Evolutionary conservation across 2,797 vertebrate genomes (phyloP), one percentile per base, ranked within the genome.

Genomic region (Diglossa cyanea): DNA sequence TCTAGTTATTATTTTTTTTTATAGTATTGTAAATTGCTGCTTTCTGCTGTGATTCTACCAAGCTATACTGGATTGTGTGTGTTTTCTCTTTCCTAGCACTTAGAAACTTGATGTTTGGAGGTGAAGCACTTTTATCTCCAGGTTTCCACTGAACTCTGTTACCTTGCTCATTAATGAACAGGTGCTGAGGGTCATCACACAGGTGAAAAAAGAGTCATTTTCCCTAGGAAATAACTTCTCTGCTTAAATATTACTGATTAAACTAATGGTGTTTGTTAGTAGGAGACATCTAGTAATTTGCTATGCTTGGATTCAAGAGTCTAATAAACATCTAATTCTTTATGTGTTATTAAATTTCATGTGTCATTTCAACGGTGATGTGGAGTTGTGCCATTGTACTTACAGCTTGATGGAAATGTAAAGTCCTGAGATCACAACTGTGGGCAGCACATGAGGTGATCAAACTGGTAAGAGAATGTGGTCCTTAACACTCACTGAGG

Each of bases 401-500:
- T 48, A 11, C 0, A 1, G 19, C 23, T 67, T 51, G 35, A 51
- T 40, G 40, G 47, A 73, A 73, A 42, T 19, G 51, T 51, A 20
- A 62, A 58, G 7, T 53, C 60, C 37, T 67, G 17, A n/a, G 44
- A 19, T 62, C 5, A 26, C 9, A 51, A 0, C 26, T 2, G 1
- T 17, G 47, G 51, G 28, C 4, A 3, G 48, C 35, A 51, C 0
- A 1, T 1, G 4, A 11, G 23, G 13, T 63, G n/a, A 55, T 37
- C 40, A 58, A 53, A 47, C 17, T 17, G 3, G 8, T 16, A 15
- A 39, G 33, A 78, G 19, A 35, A 33, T 18, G 20, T 28, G n/a
- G 25, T 33, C 35, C 31, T 35, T 73, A 35, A 21, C 17, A 3
- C 11, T 60, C 0, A 0, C 25, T 2, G 1, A 67, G 19, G 21